Evolutionary conservation across 2,113 vertebrate species (phyloP).

Genomic region (Brachyhypopomus occidentalis): DNA sequence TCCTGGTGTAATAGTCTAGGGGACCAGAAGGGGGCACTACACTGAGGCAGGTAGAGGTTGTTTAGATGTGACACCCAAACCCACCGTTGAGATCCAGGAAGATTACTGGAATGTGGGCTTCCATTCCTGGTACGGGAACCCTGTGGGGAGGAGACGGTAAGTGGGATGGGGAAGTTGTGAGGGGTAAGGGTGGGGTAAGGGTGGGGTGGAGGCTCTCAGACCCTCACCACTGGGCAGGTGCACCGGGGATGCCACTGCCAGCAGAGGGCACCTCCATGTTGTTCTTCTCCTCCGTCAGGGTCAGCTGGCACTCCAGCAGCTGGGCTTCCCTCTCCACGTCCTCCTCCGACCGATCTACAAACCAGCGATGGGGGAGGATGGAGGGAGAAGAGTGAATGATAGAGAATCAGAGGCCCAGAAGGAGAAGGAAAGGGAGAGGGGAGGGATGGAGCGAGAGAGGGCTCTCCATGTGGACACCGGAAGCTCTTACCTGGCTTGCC

Average conservation of each 20-base stretch:
- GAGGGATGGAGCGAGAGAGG: background rate
- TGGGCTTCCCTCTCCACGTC: constrained; percentile 91
- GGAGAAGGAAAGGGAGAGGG: constrained; percentile 42
- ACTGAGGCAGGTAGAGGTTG: background rate
- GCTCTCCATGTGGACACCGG: background rate
- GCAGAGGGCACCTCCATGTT: constrained; percentile 94
- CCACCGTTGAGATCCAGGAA: constrained; percentile 94
- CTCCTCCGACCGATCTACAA: constrained; percentile 91
- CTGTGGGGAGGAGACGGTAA: constrained; percentile 65
- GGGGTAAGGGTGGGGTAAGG: constrained; percentile 49
- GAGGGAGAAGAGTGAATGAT: background rate
- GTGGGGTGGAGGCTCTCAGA: background rate
- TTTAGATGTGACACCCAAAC: constrained; percentile 39
- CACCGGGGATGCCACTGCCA: constrained; percentile 94
- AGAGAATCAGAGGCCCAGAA: background rate
- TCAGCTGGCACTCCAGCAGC: constrained; percentile 91
- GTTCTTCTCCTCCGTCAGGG: constrained; percentile 92
- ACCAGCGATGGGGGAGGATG: background rate
- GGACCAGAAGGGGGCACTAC: no score
- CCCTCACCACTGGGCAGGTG: constrained; percentile 90
- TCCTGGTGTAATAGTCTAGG: no score
- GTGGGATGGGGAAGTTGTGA: no score
- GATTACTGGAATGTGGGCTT: constrained; percentile 93
- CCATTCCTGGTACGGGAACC: constrained; percentile 93
- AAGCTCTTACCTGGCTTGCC: constrained; percentile 75